Percentiles rank a stretch among this genome's conserved stretches.
Conservation (phyloP, 2,113 vertebrate genomes). For the Toxostoma redivivum region DNA sequence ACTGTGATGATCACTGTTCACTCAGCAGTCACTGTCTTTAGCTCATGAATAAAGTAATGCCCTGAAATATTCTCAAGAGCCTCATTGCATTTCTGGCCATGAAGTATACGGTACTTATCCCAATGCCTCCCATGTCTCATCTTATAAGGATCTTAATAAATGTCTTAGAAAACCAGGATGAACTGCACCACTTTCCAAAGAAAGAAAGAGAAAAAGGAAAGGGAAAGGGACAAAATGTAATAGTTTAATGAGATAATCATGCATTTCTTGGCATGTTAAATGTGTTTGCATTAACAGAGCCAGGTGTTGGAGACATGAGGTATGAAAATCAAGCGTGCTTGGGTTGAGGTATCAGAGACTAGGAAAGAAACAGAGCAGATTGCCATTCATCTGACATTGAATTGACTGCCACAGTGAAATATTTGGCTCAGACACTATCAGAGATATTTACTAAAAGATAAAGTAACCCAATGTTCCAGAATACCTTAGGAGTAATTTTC, state of each 20-base stretch:
- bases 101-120: background rate
- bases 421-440: background rate
- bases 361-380: background rate
- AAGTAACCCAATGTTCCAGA: background rate
- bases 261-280: background rate
- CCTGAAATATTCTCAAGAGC: conserved; percentile 10
- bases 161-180: background rate
- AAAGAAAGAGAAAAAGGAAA: background rate
- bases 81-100: background rate
- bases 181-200: background rate
- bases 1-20: background rate
- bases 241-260: background rate
- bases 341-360: background rate
- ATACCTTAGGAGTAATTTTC: background rate
- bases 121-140: background rate
- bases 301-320: background rate
- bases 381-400: background rate
- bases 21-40: background rate
- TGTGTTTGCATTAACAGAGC: background rate
- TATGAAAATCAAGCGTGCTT: background rate
- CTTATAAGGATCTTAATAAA: conserved; percentile 27
- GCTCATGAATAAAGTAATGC: conserved; percentile 36
- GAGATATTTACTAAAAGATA: background rate
- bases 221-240: background rate
- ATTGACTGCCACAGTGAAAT: background rate